Evolutionary conservation across 30 jellyfish, hydroid and myxozoan species (phyloP).

Genomic region (Mastigias papua): DNA sequence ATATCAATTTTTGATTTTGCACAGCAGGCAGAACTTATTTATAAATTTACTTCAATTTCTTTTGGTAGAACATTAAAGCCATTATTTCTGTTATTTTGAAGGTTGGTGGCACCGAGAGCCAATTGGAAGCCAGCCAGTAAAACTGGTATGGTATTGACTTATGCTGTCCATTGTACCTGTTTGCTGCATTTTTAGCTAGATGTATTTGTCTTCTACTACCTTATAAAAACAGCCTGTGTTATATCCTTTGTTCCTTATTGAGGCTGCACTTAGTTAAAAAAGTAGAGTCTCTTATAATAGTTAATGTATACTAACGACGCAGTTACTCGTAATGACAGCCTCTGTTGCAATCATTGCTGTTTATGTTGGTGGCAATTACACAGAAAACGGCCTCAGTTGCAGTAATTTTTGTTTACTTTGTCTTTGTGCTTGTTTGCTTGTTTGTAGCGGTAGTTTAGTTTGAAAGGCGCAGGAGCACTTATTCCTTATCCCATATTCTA

Average conservation of each 20-base stretch:
- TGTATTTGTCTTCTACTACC: neutral
- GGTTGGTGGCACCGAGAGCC: conserved; percentile 88
- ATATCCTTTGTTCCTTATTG: no score
- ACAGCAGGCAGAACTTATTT: neutral
- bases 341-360: no score
- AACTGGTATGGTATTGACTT: conserved; percentile 47
- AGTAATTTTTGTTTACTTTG: no score
- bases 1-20: neutral
- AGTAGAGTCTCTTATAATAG: no score
- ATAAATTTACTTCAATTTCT: neutral
- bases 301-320: no score
- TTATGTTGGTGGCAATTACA: no score
- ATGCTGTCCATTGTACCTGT: neutral
- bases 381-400: no score
- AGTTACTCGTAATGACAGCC: no score
- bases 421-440: no score
- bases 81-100: conserved; percentile 5
- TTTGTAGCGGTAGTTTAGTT: neutral
- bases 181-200: neutral
- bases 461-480: neutral
- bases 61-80: neutral
- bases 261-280: no score
- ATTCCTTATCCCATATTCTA: neutral
- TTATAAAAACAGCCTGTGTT: no score
- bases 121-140: conserved; percentile 88